phyloP scores from a whole-genome alignment of 2,797 vertebrate species.

The Pangasius krempfi region DNA sequence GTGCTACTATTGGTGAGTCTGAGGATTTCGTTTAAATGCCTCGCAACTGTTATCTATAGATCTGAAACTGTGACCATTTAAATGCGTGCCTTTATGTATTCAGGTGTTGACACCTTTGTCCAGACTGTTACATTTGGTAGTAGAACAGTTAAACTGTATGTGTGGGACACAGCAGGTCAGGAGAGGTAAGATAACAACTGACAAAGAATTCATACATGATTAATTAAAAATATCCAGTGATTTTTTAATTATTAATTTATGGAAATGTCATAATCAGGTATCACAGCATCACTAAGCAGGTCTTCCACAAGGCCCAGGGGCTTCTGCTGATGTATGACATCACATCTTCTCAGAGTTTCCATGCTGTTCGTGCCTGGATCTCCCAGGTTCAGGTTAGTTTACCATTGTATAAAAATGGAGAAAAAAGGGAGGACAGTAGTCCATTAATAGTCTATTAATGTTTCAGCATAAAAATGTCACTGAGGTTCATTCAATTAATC shows the following conservation, averaged over 20 bases:
- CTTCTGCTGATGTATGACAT: conserved; percentile 94
- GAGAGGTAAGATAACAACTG: conserved; percentile 78
- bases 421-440: not conserved
- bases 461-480: not conserved
- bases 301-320: conserved; percentile 88
- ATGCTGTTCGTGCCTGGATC: conserved; percentile 85
- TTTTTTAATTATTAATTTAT: not conserved
- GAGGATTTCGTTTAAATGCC: not conserved
- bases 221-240: not conserved
- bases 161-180: conserved; percentile 97
- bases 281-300: conserved; percentile 87
- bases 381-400: conserved; percentile 81
- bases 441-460: not conserved
- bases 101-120: conserved; percentile 87
- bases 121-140: conserved; percentile 83
- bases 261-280: conserved; percentile 75
- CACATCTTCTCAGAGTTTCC: conserved; percentile 81
- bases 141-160: conserved; percentile 77
- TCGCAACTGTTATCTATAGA: not conserved
- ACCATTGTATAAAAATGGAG: not conserved
- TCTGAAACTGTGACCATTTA: not conserved
- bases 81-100: conserved; percentile 4
- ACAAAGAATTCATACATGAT: not conserved
- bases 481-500: not conserved
- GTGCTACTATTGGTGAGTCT: conserved; percentile 83